These are phyloP conservation scores for Bombus sibiricus DNA, from an alignment of 1,140 invertebrate genomes.

Conservation along the genomic window DNA sequence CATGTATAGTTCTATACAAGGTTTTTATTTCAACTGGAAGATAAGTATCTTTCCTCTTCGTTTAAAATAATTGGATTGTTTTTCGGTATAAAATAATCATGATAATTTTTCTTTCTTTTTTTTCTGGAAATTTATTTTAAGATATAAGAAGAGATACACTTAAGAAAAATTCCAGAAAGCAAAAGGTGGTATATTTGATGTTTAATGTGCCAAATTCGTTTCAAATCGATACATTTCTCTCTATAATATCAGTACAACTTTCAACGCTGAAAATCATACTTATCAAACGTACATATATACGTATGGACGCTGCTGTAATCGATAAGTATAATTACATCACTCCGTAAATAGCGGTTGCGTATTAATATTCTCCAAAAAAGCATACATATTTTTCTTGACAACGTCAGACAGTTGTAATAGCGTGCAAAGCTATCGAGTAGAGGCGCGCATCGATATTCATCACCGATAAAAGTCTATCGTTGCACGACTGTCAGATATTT, in stretches of 20 bases:
- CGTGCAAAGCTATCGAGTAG: background rate
- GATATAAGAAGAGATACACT: background rate
- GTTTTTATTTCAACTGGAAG: too few relatives aligned
- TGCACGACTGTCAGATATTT: background rate
- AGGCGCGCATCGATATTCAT: background rate
- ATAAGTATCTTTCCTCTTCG: too few relatives aligned
- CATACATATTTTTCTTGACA: background rate
- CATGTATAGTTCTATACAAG: too few relatives aligned
- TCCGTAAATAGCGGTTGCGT: background rate
- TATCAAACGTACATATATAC: background rate
- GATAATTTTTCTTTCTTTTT: too few relatives aligned
- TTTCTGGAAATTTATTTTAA: too few relatives aligned
- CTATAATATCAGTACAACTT: background rate
- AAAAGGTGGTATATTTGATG: background rate
- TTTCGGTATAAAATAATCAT: too few relatives aligned
- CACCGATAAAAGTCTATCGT: background rate
- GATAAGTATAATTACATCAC: constrained; percentile 13
- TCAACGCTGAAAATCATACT: background rate
- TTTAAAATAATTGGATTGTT: too few relatives aligned
- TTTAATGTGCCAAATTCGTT: background rate
- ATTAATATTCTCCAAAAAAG: background rate
- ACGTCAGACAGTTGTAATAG: background rate
- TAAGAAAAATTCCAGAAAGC: background rate
- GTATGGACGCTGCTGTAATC: background rate
- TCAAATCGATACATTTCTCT: background rate